Conservation (phyloP, 2,113 vertebrate species). For the Sciurus niger region DNA sequence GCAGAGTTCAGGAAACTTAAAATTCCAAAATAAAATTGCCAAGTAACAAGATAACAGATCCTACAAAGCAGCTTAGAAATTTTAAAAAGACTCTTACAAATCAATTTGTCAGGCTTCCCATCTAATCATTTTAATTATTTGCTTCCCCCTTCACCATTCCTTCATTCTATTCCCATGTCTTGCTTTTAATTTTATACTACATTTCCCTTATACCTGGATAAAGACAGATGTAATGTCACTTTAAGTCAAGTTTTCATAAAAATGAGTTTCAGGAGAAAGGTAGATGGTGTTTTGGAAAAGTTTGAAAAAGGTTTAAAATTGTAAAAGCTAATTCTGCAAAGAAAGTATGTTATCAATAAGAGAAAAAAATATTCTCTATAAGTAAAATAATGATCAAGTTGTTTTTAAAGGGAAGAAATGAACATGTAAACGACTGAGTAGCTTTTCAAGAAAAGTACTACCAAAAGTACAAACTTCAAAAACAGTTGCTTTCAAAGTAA, state of each 20-base stretch:
- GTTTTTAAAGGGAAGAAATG: conserved; percentile 25
- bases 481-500: not conserved
- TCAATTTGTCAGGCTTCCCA: not conserved
- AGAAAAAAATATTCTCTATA: not conserved
- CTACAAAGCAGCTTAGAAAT: not conserved
- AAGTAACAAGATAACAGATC: not conserved
- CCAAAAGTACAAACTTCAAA: conserved; percentile 13
- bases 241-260: not conserved
- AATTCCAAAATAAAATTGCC: conserved; percentile 34
- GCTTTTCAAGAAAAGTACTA: conserved; percentile 51
- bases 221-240: not conserved
- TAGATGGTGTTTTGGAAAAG: not conserved
- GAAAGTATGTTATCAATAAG: not conserved
- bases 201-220: not conserved
- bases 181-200: not conserved
- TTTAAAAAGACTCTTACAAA: not conserved
- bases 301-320: conserved; percentile 24
- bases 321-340: conserved; percentile 56
- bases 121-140: not conserved
- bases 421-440: not conserved
- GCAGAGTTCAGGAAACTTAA: not conserved
- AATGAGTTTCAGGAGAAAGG: not conserved
- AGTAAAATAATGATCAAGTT: not conserved
- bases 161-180: not conserved
- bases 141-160: not conserved